Evolutionary conservation across 92 coral and sea anemone species (phyloP), one percentile per base, ranked within the genome.

Genomic region (Meandrina meandrites): DNA sequence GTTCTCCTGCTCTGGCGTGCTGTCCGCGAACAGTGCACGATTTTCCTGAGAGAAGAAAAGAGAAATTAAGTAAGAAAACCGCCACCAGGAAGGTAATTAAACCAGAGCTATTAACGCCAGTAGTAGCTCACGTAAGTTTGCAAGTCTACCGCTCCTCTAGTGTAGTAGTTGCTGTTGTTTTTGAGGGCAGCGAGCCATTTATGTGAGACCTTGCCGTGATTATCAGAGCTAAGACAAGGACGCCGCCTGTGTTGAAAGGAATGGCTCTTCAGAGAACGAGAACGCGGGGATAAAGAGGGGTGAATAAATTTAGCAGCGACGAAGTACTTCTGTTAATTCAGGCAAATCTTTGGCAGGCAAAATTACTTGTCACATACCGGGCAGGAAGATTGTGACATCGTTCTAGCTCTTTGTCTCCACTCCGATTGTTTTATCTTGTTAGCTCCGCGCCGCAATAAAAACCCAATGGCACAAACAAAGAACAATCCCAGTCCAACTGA

Each of bases 361-460:
- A 69, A 69, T 51, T 79, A 51, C 22, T 37, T 42, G 35, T 24
- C 35, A 10, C 34, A 36, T 36, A 84, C 87, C 71, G 34, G 87
- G 56, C 34, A 15, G 5, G 79, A 74, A 53, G 51, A 53, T 22
- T 83, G 79, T 30, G 86, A 83, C 50, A 83, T 30, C 50, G 80
- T 74, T 16, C 80, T 84, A 3, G 35, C 53, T 84, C 87, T 84
- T 18, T 36, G 71, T 28, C 73, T 56, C 58, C 78, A n/a, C 37
- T 37, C 60, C 10, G 87, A 73, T 31, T 48, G 54, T 31, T 84
- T 57, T 17, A 24, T 50, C 21, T 73, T 74, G 1, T 35, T 73
- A 3, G 70, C 35, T 56, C 87, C 87, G 18, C 87, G 87, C 81
- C 80, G 16, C 66, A 84, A 32, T 21, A 84, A 75, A 54, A 73